Evolutionary conservation across 1,140 invertebrate genomes (phyloP), one percentile per base, ranked within the genome.

Genomic region (Drosophila equinoxialis): DNA sequence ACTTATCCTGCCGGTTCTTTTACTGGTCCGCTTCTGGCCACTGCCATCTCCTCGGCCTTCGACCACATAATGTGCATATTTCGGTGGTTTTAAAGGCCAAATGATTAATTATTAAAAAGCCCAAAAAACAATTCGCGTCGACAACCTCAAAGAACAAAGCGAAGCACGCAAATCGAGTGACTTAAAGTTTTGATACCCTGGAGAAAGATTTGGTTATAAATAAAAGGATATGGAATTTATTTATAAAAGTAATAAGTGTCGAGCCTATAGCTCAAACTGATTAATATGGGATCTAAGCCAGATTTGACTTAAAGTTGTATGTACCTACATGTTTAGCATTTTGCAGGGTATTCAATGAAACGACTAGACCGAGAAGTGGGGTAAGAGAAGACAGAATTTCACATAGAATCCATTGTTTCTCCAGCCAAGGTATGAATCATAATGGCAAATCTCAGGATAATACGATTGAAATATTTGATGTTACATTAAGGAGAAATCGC

Each of bases 21-120:
- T 13, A 11, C 37, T 13, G 41, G 39, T 7, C 8, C 17, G 0
- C 17, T 17, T 17, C 17, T 17, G 30, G 39, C 61, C 42, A 65
- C 78, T 64, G 55, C 58, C 11, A 39, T 57, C 33, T 58, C 55
- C 71, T 30, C 30, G 30, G 6, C 30, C 5, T 58, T 71, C 39
- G 55, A 58, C 84, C 83, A 77, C 83, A 87, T 74, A 83, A 87
- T 89, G 83, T 80, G 83, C 84, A 89, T 89, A 87, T 89, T 87
- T 84, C 48, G 62, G 69, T 60, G 62, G 69, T 60, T 76, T 87
- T 87, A 74, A 87, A 87, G 80, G 65, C 79, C 79, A 77, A 87
- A 83, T 87, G 83, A 87, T 87, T 87, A 87, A 87, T 87, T 89
- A 83, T 89, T 80, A 69, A 87, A 63, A 87, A 70, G 33, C 48